Evolutionary conservation across 2,113 vertebrate species (phyloP).

Genomic region (Chinchilla lanigera): DNA sequence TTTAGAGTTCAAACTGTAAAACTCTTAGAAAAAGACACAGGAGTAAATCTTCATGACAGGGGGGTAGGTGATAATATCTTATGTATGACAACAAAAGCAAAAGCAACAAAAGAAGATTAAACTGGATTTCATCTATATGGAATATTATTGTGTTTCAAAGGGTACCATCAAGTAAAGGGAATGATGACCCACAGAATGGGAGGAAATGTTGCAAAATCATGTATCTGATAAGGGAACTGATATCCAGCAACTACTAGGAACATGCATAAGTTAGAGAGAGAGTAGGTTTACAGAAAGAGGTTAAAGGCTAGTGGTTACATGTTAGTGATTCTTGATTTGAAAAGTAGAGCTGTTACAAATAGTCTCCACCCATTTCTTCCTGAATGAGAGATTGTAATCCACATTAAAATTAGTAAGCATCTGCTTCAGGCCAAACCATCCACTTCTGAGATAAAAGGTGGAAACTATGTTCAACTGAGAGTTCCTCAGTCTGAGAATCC

Average conservation of each 20-base stretch:
- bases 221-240: background rate
- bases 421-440: background rate
- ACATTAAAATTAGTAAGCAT: background rate
- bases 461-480: background rate
- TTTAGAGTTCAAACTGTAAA: slow-evolving; percentile 9
- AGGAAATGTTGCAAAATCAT: background rate
- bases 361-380: background rate
- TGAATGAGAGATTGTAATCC: background rate
- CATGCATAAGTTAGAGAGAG: background rate
- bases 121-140: background rate
- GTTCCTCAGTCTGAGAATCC: background rate
- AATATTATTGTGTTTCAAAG: background rate
- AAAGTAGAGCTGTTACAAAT: background rate
- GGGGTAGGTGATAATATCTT: background rate
- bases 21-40: background rate
- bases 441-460: background rate
- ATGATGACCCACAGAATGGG: background rate
- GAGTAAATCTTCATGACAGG: background rate
- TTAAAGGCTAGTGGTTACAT: background rate
- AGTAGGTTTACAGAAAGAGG: background rate
- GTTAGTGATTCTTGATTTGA: background rate
- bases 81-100: background rate
- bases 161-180: background rate
- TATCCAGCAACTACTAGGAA: background rate
- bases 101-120: background rate